Conservation (phyloP, 2,888 invertebrate species). For the Epinotia bilunana region DNA sequence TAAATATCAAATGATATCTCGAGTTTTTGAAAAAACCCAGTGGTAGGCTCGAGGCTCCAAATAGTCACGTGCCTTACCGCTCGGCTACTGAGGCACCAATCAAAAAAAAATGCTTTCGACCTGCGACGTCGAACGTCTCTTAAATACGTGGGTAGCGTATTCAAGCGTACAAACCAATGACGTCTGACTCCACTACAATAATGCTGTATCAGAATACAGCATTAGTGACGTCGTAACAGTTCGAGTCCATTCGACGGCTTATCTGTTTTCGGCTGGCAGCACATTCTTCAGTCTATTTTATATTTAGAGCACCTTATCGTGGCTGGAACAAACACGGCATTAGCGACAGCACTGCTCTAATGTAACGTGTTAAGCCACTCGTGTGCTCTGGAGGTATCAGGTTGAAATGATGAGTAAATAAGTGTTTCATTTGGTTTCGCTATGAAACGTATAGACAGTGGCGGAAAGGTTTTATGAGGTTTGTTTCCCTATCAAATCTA, state of each 20-base stretch:
- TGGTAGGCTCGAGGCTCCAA: too few species aligned
- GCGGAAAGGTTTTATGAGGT: too few species aligned
- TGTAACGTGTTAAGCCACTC: slow-evolving; percentile 8
- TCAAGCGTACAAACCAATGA: slow-evolving; percentile 1
- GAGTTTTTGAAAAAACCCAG: too few species aligned
- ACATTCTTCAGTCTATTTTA: slow-evolving; percentile 30
- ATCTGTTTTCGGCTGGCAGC: slow-evolving; percentile 30
- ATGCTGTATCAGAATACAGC: not conserved
- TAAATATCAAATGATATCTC: too few species aligned
- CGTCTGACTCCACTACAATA: slow-evolving; percentile 8
- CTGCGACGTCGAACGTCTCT: not conserved
- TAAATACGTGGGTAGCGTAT: not conserved
- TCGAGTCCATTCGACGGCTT: slow-evolving; percentile 17
- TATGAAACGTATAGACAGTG: not conserved
- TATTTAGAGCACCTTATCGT: slow-evolving; percentile 18
- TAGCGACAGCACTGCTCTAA: not conserved
- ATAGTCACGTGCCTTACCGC: too few species aligned
- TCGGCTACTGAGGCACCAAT: too few species aligned
- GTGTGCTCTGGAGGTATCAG: slow-evolving; percentile 11
- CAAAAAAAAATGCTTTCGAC: not conserved
- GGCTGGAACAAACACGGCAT: not conserved
- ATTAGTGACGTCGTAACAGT: slow-evolving; percentile 17
- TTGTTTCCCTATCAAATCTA: too few species aligned
- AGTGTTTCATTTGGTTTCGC: not conserved
- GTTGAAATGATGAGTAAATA: not conserved